Base-by-base conservation (phyloP, 2,113 vertebrate species). In the Notothenia coriiceps region DNA sequence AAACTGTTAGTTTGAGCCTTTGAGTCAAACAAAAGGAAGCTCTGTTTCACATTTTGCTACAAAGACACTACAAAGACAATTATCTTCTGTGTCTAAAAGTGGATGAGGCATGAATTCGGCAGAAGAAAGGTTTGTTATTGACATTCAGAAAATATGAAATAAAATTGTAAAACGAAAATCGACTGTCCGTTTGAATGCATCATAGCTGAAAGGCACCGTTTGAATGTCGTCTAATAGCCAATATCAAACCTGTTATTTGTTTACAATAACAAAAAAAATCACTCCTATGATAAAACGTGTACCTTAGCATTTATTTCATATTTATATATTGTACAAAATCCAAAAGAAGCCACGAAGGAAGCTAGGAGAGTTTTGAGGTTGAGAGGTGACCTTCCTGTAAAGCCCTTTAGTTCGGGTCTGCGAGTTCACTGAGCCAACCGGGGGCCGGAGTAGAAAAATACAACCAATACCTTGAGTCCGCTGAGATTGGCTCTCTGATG, bases 1-100 rank as follows among this genome's bases (percentile, higher is more conserved):
- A 6, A 9, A 33, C 4, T 35, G 10, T 69, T 29, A 69, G 14
- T 12, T 47, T 47, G 12, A 47, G 46, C 20, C 10, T 8, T 35
- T 12, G 72, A 66, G 49, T 4, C 56, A 75, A 65, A 74, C 52
- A 70, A 77, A 79, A 52, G 18, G 6, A 82, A 64, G 68, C 50
- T 52, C 47, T 43, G 46, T 57, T 57, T 72, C 25, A 82, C 12
- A 20, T 15, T 61, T n/a, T 77, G 46, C 61, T 20, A 15, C 77
- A 81, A 55, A 64, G 12, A 68, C 71, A 35, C 57, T 52, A 56
- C 8, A 52, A 59, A 59, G 22, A 35, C 22, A 57, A 50, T 77
- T 25, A 62, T 47, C 20, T 50, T 71, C 15, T 62, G 52, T 47
- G 35, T 15, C 25, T 25, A 61, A 5, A 22, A 8, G 6, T 35